These are phyloP conservation scores for Tamias sibiricus DNA, from an alignment of 2,113 vertebrate genomes.

Conservation along the genomic window DNA sequence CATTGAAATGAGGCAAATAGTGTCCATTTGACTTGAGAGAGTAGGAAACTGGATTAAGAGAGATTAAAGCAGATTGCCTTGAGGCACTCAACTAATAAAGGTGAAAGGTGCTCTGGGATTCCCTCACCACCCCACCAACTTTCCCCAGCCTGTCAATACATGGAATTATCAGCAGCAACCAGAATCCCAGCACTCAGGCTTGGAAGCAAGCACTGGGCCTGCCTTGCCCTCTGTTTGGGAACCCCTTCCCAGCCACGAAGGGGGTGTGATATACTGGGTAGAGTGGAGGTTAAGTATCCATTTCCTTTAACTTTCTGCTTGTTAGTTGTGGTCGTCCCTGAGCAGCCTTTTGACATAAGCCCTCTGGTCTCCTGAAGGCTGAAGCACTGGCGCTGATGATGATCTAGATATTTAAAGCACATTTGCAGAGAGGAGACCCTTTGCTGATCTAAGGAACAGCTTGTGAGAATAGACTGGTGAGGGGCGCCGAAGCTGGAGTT, in stretches of 20 bases:
- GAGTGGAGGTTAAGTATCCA: slow-evolving; percentile 66
- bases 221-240: neutral
- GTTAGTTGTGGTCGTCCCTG: slow-evolving; percentile 24
- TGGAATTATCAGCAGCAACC: neutral
- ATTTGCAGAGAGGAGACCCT: slow-evolving; percentile 34
- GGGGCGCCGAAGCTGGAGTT: neutral
- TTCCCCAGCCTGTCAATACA: neutral
- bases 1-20: neutral
- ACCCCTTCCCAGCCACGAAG: neutral
- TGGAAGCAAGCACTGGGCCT: neutral
- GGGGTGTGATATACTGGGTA: slow-evolving; percentile 34
- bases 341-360: slow-evolving; percentile 59
- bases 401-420: slow-evolving; percentile 46
- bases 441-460: slow-evolving; percentile 74
- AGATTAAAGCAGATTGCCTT: neutral
- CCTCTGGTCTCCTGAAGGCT: slow-evolving; percentile 33
- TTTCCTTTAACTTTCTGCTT: slow-evolving; percentile 68
- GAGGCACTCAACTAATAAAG: neutral
- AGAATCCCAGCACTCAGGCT: neutral
- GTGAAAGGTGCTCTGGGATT: neutral
- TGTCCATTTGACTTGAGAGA: neutral
- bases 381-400: neutral
- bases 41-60: neutral
- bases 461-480: neutral
- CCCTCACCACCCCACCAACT: neutral